phyloP scores from a whole-genome alignment of 2,888 invertebrate genomes.

The Myopa testacea region DNA sequence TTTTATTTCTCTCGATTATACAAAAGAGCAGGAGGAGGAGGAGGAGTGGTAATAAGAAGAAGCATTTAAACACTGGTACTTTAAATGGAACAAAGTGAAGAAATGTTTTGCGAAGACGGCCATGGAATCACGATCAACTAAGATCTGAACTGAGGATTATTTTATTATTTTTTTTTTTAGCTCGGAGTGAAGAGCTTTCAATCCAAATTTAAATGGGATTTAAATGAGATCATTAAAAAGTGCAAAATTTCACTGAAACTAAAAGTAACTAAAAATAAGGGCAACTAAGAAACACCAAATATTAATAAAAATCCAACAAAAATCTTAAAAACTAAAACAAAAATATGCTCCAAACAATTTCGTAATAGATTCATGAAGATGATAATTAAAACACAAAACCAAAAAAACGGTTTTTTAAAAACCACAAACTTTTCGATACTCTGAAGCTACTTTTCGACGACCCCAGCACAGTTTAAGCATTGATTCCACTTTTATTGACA shows the following conservation, averaged over 20 bases:
- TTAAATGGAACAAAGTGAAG: too few species aligned
- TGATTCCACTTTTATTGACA: not conserved
- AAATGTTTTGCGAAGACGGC: not conserved
- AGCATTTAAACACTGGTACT: too few species aligned
- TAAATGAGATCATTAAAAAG: constrained; percentile 28
- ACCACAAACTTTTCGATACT: not conserved
- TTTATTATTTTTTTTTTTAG: too few species aligned
- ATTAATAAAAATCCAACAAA: not conserved
- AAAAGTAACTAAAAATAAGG: not conserved
- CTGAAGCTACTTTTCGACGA: not conserved
- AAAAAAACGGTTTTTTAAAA: not conserved
- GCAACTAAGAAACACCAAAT: not conserved
- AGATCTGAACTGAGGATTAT: not conserved
- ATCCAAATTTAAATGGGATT: constrained; percentile 21
- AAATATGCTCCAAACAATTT: constrained; percentile 10
- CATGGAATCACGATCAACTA: not conserved
- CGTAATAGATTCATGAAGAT: constrained; percentile 31
- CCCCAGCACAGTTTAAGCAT: not conserved
- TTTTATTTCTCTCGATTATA: too few species aligned
- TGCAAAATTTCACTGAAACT: constrained; percentile 4
- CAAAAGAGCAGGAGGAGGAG: too few species aligned
- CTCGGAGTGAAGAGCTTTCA: too few species aligned
- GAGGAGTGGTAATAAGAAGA: too few species aligned
- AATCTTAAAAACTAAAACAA: constrained; percentile 4
- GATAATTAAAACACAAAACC: constrained; percentile 12